phyloP scores from a whole-genome alignment of 2,113 vertebrate genomes.

The Anseranas semipalmata region DNA sequence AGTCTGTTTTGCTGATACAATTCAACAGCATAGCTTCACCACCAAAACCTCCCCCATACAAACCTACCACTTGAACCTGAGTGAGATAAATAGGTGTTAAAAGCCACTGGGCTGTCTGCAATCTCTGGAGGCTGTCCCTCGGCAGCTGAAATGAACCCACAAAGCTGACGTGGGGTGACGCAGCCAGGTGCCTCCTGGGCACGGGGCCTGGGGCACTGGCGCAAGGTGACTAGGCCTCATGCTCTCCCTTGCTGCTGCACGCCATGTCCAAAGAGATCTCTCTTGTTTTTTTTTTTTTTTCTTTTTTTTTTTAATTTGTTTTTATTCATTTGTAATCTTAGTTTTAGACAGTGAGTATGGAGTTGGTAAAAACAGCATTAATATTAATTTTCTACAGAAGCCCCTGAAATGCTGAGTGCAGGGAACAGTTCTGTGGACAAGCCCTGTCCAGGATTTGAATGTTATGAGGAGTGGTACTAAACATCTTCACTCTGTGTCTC shows the following conservation, averaged over 20 bases:
- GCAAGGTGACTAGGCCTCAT: background rate
- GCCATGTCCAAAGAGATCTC: background rate
- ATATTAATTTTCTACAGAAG: background rate
- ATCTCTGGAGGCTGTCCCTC: background rate
- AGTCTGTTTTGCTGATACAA: background rate
- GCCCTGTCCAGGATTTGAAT: background rate
- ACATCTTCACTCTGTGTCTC: background rate
- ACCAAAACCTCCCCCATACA: background rate
- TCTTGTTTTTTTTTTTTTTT: background rate
- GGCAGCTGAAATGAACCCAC: background rate
- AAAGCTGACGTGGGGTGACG: background rate
- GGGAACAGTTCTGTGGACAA: background rate
- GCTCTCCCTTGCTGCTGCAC: background rate
- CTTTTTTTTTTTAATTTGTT: background rate
- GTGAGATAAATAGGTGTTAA: background rate
- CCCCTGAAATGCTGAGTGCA: background rate
- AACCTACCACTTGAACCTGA: background rate
- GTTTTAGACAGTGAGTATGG: background rate
- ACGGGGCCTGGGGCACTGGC: background rate
- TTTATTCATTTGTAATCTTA: background rate
- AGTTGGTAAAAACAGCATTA: background rate
- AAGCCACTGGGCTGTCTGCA: background rate
- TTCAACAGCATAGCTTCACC: background rate
- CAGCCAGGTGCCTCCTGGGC: background rate
- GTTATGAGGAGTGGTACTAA: background rate